A percentile compares a stretch with the other conserved stretches of the same genome.
Evolutionary conservation across 2,113 vertebrate genomes (phyloP).

Genomic region (Psammodynastes pulverulentus): DNA sequence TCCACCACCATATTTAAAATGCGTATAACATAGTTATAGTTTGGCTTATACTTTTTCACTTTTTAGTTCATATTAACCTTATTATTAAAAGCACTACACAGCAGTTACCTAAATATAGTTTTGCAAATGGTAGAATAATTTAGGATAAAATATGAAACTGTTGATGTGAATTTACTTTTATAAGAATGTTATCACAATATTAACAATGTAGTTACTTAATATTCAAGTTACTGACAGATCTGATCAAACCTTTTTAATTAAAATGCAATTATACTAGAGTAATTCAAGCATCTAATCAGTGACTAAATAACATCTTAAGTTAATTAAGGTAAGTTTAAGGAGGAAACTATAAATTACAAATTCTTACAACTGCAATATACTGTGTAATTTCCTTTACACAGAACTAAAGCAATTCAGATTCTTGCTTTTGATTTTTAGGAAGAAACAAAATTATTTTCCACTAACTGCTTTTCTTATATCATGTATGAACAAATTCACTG

Average conservation of each 20-base stretch:
- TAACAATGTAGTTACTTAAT: neutral
- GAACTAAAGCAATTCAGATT: neutral
- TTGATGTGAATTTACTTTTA: neutral
- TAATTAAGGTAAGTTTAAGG: neutral
- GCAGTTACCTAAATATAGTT: neutral
- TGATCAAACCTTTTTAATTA: neutral
- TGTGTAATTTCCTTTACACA: neutral
- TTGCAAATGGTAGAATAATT: neutral
- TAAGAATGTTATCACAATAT: neutral
- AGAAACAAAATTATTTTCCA: neutral
- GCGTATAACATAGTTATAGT: neutral
- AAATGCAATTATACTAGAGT: neutral
- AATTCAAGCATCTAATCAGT: neutral
- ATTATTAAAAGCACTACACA: neutral
- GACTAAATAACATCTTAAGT: neutral
- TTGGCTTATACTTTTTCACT: neutral
- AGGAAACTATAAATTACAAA: neutral
- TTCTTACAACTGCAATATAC: neutral
- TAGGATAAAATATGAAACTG: neutral
- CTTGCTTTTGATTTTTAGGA: neutral
- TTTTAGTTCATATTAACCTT: neutral
- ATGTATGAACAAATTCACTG: neutral
- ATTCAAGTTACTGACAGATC: neutral
- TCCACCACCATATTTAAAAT: neutral
- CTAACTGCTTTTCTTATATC: neutral